A percentile compares a stretch with the other conserved stretches of the same genome.
Evolutionary conservation across 2,113 vertebrate species (phyloP).

Genomic region (Lagopus leucura): DNA sequence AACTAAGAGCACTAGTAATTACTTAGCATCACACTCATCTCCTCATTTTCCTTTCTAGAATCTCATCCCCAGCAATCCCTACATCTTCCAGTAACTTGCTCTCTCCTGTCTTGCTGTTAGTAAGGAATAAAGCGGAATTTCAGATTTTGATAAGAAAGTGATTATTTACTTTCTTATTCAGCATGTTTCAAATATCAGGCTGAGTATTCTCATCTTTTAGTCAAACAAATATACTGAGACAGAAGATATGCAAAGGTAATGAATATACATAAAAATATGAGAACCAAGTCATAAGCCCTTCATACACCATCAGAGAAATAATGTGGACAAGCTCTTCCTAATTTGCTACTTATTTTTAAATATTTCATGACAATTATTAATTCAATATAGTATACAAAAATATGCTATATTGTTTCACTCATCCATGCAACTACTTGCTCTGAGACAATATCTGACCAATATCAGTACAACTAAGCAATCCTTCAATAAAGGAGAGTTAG

Average conservation of each 20-base stretch:
- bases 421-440: not conserved
- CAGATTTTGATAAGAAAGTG: not conserved
- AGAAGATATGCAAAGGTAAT: not conserved
- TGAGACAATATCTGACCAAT: not conserved
- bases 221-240: not conserved
- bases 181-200: not conserved
- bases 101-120: not conserved
- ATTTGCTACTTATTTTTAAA: not conserved
- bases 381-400: not conserved
- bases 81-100: not conserved
- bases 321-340: not conserved
- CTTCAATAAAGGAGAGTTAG: not conserved
- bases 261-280: not conserved
- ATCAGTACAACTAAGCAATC: not conserved
- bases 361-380: not conserved
- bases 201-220: not conserved
- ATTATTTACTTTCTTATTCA: not conserved
- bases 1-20: not conserved
- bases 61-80: not conserved
- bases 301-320: not conserved
- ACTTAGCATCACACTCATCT: not conserved
- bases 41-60: not conserved
- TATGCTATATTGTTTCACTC: not conserved
- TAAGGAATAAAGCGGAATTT: not conserved
- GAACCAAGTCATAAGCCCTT: not conserved